Base-by-base conservation (phyloP, 2,113 vertebrate species). In the Saccopteryx bilineata region DNA sequence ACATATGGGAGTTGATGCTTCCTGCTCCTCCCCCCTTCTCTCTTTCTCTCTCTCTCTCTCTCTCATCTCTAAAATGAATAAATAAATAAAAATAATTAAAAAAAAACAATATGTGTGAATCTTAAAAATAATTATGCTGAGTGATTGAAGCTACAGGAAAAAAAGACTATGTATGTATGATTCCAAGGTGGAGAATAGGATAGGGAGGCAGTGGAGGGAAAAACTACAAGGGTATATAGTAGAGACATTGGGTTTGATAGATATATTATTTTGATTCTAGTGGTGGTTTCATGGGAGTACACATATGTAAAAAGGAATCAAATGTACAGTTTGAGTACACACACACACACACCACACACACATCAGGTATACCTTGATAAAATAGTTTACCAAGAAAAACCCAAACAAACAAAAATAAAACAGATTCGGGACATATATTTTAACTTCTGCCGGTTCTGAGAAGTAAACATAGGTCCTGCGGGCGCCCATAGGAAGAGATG, bases 181-280 rank as follows among this genome's bases (percentile, higher is more conserved):
- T 33, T 72, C 6, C 48, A 23, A 0, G 0, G 2, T 66, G 2
- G 15, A 63, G 4, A 10, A 48, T 2, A 28, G n/a, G 5, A 9
- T 9, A 66, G 28, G 33, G 33, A 87, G 7, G 31, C 18, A 63
- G 46, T n/a, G 28, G 52, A 80, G n/a, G 58, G 8, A 58, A 63
- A 39, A 5, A 80, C 5, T 54, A 8, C 1, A 78, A 39, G 24
- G 3, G 15, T 23, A 85, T 58, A 11, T 28, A 23, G 65, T 28
- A 23, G 65, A 80, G 65, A 87, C 9, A 74, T 80, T 74, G 28
- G 33, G 23, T 3, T 68, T 87, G 9, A 58, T 58, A 8, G 56
- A 74, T 33, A 33, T 39, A 18, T 66, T 26, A 74, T 66, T 26
- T 84, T 60, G 8, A 68, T 76, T 78, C 33, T 39, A 23, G 12